Percentiles rank a stretch among this genome's conserved stretches.
Evolutionary conservation across 1,140 invertebrate genomes (phyloP).

Genomic region (Antheraea mylitta): DNA sequence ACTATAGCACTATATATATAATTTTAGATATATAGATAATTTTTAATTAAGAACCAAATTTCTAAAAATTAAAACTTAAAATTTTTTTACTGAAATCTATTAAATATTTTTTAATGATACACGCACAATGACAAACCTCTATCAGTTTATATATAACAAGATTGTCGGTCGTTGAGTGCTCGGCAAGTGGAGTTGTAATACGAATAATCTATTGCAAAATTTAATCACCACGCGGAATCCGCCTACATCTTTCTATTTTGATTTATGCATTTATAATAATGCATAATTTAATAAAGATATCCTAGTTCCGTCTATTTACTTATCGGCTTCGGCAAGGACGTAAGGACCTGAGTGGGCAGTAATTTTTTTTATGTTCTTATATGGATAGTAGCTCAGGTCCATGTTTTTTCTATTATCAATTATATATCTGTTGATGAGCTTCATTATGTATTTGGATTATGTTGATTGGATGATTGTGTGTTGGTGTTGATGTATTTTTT

Average conservation of each 20-base stretch:
- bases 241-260: constrained; percentile 19
- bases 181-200: too few relatives aligned
- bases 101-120: too few relatives aligned
- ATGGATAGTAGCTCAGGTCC: constrained; percentile 46
- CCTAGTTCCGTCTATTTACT: constrained; percentile 14
- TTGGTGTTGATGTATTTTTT: constrained; percentile 8
- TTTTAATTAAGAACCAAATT: too few relatives aligned
- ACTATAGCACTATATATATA: too few relatives aligned
- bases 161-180: too few relatives aligned
- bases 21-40: too few relatives aligned
- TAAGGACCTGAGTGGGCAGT: constrained; percentile 45
- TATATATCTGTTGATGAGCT: constrained; percentile 31
- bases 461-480: constrained; percentile 2
- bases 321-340: constrained; percentile 41
- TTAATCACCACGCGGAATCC: constrained; percentile 49
- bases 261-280: constrained; percentile 17
- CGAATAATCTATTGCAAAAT: neutral
- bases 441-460: constrained; percentile 23
- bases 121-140: too few relatives aligned
- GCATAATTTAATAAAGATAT: constrained; percentile 3
- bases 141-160: too few relatives aligned
- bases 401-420: constrained; percentile 17
- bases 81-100: too few relatives aligned
- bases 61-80: too few relatives aligned
- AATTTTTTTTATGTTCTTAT: constrained; percentile 44